Conservation (phyloP, 2,797 vertebrate genomes). For the Halcyon leucocephala region DNA sequence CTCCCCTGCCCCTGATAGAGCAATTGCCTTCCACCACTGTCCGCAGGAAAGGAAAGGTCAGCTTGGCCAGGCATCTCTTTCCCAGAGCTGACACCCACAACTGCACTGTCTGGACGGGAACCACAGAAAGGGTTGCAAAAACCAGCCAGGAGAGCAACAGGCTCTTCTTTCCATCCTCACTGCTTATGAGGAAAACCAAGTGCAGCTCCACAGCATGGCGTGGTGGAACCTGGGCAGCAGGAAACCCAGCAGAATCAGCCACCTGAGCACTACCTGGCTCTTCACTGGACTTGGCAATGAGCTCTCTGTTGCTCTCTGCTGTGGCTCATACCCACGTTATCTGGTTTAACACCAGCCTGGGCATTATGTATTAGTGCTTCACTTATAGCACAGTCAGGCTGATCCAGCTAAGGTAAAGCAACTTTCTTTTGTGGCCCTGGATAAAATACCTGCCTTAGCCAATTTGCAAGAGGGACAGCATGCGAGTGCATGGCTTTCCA, state of each 20-base stretch:
- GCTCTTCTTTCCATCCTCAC: not conserved
- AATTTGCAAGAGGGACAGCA: not conserved
- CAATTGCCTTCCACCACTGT: accelerated
- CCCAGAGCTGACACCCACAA: accelerated
- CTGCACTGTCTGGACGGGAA: accelerated
- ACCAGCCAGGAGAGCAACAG: not conserved
- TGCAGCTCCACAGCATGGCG: accelerated
- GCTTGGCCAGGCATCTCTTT: accelerated
- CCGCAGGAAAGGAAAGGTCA: not conserved
- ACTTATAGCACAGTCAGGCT: not conserved
- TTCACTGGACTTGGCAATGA: not conserved
- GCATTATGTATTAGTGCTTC: not conserved
- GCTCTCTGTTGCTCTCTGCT: not conserved
- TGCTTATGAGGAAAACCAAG: not conserved
- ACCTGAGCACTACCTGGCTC: not conserved
- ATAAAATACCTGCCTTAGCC: not conserved
- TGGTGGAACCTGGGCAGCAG: not conserved
- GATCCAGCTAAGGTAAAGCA: conserved; percentile 12
- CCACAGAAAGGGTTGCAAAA: not conserved
- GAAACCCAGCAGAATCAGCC: not conserved
- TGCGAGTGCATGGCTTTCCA: not conserved
- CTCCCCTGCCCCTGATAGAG: not conserved
- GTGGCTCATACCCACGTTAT: not conserved
- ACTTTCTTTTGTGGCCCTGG: not conserved
- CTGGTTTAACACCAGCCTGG: not conserved